These are phyloP conservation scores for Coreius guichenoti DNA, from an alignment of 2,797 vertebrate species.

Conservation along the genomic window DNA sequence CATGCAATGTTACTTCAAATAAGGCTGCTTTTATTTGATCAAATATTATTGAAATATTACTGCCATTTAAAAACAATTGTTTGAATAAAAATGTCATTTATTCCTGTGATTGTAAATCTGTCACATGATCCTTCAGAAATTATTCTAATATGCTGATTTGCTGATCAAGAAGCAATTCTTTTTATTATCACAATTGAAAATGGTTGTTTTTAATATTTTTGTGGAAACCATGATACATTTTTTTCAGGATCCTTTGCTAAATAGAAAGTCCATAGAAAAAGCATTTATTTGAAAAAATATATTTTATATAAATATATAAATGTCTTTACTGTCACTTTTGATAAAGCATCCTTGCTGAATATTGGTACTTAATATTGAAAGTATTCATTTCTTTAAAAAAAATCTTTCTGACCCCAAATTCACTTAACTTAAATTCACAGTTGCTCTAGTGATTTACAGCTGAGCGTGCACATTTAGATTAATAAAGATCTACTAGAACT, in stretches of 20 bases:
- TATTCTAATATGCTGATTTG: not conserved
- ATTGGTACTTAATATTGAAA: not conserved
- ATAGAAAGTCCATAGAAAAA: not conserved
- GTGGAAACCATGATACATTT: not conserved
- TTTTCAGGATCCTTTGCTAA: not conserved
- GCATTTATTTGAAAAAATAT: not conserved
- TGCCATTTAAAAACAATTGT: too few species aligned
- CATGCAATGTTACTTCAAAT: too few species aligned
- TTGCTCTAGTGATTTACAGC: not conserved
- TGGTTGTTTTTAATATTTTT: not conserved
- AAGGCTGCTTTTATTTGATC: too few species aligned
- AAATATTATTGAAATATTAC: too few species aligned
- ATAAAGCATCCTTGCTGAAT: not conserved
- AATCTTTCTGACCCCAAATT: not conserved
- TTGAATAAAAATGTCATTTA: not conserved
- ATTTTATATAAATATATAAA: not conserved
- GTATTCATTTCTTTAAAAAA: not conserved
- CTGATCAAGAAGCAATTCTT: not conserved
- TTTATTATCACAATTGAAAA: not conserved
- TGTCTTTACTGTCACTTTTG: not conserved
- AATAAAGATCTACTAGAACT: conserved; percentile 3
- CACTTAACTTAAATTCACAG: not conserved
- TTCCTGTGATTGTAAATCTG: not conserved
- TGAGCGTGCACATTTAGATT: not conserved
- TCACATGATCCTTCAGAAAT: not conserved